Percentiles rank a stretch among this genome's conserved stretches.
These are phyloP conservation scores for Hypanus sabinus DNA, from an alignment of 2,113 vertebrate genomes.

Conservation along the genomic window DNA sequence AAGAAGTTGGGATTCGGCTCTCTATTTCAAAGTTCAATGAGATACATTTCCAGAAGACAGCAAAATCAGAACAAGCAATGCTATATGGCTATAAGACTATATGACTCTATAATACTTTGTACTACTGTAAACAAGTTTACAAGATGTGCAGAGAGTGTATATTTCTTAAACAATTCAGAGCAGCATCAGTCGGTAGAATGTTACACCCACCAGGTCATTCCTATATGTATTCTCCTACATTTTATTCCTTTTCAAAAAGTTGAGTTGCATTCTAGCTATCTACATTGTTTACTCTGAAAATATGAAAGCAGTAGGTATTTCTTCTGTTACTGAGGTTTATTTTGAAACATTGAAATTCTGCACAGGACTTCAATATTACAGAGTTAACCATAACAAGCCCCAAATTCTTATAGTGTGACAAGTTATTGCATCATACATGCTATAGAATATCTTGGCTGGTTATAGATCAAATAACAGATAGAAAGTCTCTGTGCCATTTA, in stretches of 20 bases:
- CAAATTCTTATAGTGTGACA: not conserved
- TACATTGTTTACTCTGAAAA: not conserved
- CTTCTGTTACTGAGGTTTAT: not conserved
- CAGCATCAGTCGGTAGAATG: too few species aligned
- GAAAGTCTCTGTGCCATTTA: not conserved
- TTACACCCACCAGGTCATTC: not conserved
- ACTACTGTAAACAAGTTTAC: not conserved
- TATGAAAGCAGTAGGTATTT: not conserved
- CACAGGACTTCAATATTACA: too few species aligned
- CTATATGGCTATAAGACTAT: not conserved
- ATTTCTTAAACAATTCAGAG: not conserved
- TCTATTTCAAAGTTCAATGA: not conserved
- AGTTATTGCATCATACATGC: not conserved
- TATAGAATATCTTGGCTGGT: too few species aligned
- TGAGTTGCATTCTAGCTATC: not conserved
- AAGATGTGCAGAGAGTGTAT: not conserved
- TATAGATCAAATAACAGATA: not conserved
- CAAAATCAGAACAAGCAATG: conserved; percentile 1
- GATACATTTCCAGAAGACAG: not conserved
- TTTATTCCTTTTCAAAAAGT: not conserved
- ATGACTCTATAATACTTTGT: not conserved
- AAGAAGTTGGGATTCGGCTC: not conserved
- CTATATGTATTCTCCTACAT: not conserved
- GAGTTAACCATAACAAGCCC: not conserved
- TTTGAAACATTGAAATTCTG: not conserved